A percentile compares a stretch with the other conserved stretches of the same genome.
These are phyloP conservation scores for Astur gentilis DNA, from an alignment of 2,113 vertebrate genomes.

Conservation along the genomic window DNA sequence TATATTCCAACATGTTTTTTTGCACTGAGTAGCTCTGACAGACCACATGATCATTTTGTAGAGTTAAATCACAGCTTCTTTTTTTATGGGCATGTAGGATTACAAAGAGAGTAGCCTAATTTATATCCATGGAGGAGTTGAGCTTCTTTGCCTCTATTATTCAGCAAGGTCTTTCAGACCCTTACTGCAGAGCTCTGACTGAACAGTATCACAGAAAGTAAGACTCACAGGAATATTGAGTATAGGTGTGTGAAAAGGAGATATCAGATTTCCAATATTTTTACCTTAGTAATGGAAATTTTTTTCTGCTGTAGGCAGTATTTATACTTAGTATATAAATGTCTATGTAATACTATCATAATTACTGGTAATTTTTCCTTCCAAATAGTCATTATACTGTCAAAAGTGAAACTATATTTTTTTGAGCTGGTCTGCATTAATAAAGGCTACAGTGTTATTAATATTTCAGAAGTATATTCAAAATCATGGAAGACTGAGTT, in stretches of 20 bases:
- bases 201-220: background rate
- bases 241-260: background rate
- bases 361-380: background rate
- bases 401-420: background rate
- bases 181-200: background rate
- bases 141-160: background rate
- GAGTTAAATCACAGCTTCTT: background rate
- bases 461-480: background rate
- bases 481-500: background rate
- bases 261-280: background rate
- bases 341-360: background rate
- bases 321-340: background rate
- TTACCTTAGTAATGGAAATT: background rate
- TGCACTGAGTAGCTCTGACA: background rate
- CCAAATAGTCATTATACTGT: background rate
- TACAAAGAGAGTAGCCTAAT: background rate
- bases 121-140: background rate
- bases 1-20: background rate
- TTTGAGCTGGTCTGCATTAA: background rate
- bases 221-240: background rate
- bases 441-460: background rate
- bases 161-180: background rate
- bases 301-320: background rate
- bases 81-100: background rate
- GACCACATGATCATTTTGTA: background rate